These are phyloP conservation scores for Euglossa dilemma DNA, from an alignment of 1,140 invertebrate genomes.

Conservation along the genomic window DNA sequence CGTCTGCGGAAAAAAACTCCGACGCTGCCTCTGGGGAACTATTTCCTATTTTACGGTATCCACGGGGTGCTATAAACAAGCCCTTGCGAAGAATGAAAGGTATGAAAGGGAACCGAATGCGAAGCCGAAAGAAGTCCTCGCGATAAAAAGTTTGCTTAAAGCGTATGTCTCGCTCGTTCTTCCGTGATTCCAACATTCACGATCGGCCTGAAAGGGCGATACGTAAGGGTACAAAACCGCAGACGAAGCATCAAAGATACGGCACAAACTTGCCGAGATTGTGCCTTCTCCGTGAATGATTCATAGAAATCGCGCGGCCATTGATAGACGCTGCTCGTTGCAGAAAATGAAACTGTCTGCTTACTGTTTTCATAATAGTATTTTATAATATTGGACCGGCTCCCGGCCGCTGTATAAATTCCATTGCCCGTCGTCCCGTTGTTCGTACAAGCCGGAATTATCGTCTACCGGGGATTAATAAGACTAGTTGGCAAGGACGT, in stretches of 20 bases:
- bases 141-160: constrained; percentile 63
- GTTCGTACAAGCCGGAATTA: neutral
- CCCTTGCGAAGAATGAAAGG: constrained; percentile 36
- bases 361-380: neutral
- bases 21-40: constrained; percentile 46
- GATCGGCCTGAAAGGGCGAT: constrained; percentile 6
- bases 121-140: constrained; percentile 19
- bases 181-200: constrained; percentile 22
- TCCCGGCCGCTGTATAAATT: neutral
- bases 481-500: constrained; percentile 6
- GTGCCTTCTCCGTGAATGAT: constrained; percentile 34
- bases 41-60: constrained; percentile 67
- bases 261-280: constrained; percentile 30
- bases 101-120: constrained; percentile 56
- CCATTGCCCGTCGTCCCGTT: neutral
- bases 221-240: constrained; percentile 35
- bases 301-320: constrained; percentile 17
- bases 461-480: neutral
- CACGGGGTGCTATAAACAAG: constrained; percentile 64
- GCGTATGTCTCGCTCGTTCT: constrained; percentile 45
- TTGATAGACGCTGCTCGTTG: neutral
- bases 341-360: neutral
- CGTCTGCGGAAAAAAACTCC: constrained; percentile 58
- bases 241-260: constrained; percentile 39
- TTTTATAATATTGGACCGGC: neutral